A percentile compares a stretch with the other conserved stretches of the same genome.
Evolutionary conservation across 64 coral and sea anemone genomes (phyloP).

Genomic region (Cladopsammia gracilis): DNA sequence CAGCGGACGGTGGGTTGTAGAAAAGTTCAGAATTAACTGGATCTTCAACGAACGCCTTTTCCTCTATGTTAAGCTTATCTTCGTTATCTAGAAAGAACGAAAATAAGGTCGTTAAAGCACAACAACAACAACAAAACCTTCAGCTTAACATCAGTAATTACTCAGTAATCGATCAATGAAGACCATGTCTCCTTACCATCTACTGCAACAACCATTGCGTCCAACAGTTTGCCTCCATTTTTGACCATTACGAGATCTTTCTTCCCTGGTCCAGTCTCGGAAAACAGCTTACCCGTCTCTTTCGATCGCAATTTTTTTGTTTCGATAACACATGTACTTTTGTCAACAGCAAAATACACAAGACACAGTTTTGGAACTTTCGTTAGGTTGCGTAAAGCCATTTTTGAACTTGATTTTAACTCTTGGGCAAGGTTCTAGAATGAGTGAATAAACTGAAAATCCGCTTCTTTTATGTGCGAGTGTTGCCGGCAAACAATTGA

Average conservation of each 20-base stretch:
- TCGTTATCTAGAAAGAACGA: slow-evolving; percentile 18
- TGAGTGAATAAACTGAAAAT: not conserved
- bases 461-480: not conserved
- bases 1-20: not conserved
- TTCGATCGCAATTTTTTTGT: slow-evolving; percentile 47
- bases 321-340: slow-evolving; percentile 50
- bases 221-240: slow-evolving; percentile 46
- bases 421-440: not conserved
- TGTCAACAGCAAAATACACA: slow-evolving; percentile 48
- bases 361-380: slow-evolving; percentile 58
- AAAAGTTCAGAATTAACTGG: slow-evolving; percentile 5
- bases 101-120: not conserved
- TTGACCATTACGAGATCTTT: slow-evolving; percentile 26
- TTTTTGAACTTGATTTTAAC: not conserved
- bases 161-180: not conserved
- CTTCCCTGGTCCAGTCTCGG: slow-evolving; percentile 2
- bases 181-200: slow-evolving; percentile 29
- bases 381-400: slow-evolving; percentile 8
- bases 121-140: not conserved
- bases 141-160: not conserved
- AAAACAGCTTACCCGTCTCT: slow-evolving; percentile 39
- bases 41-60: slow-evolving; percentile 24
- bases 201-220: slow-evolving; percentile 60
- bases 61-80: slow-evolving; percentile 16
- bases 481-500: not conserved